These are phyloP conservation scores for Sweltsa coloradensis DNA, from an alignment of 1,140 invertebrate species.

Conservation along the genomic window DNA sequence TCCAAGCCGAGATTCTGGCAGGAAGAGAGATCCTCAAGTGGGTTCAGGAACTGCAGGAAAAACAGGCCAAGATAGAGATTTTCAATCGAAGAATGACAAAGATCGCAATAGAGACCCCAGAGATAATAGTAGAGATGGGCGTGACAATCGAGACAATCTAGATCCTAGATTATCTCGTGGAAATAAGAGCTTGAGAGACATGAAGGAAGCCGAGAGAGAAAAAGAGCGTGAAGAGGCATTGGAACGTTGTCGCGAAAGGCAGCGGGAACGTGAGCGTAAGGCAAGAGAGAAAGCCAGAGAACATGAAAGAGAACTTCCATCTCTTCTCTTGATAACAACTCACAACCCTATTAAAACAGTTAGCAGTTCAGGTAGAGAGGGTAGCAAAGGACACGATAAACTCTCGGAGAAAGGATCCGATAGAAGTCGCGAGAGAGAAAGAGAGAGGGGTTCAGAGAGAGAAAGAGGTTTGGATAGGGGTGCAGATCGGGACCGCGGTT, in stretches of 20 bases:
- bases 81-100: conserved; percentile 8
- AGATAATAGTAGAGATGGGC: not conserved
- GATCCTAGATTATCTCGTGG: conserved; percentile 4
- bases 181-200: conserved; percentile 12
- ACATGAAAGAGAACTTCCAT: conserved; percentile 17
- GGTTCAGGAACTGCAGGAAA: conserved; percentile 7
- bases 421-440: not conserved
- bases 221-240: conserved; percentile 42
- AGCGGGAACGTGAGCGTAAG: conserved; percentile 33
- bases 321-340: conserved; percentile 14
- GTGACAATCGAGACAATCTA: conserved; percentile 11
- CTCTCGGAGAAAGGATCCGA: not conserved
- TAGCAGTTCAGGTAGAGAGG: no score
- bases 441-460: conserved; percentile 4
- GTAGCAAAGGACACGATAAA: not conserved
- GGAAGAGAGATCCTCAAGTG: conserved; percentile 9
- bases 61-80: conserved; percentile 8
- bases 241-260: conserved; percentile 39
- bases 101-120: conserved; percentile 2
- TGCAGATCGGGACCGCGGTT: not conserved
- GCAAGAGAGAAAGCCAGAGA: conserved; percentile 21
- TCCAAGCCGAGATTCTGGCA: not conserved
- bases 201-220: conserved; percentile 31
- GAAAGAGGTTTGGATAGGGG: conserved; percentile 3
- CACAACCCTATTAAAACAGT: conserved; percentile 14